phyloP scores from a whole-genome alignment of 2,888 invertebrate species.

The Heliconius hortense region DNA sequence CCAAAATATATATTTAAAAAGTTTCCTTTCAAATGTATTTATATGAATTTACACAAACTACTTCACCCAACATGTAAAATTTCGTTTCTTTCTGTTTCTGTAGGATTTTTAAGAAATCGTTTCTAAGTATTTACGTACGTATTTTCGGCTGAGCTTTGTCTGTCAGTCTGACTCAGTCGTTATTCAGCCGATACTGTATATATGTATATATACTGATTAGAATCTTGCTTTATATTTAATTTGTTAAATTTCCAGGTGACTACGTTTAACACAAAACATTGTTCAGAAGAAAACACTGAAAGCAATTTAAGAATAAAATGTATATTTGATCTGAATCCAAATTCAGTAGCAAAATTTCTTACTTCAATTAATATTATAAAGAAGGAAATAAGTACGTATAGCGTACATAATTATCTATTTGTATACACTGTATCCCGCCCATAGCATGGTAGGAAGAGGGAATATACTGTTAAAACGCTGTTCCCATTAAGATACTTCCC shows the following conservation, averaged over 20 bases:
- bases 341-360: slow-evolving; percentile 44
- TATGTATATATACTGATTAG: too few species aligned
- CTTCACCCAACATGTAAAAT: too few species aligned
- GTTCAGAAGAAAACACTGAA: background rate
- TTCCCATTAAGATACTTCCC: background rate
- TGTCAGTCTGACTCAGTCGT: too few species aligned
- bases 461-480: background rate
- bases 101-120: too few species aligned
- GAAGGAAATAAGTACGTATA: slow-evolving; percentile 42
- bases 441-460: too few species aligned
- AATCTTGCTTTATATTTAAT: background rate
- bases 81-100: too few species aligned
- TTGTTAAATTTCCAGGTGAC: slow-evolving; percentile 21
- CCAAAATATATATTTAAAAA: too few species aligned
- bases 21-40: background rate
- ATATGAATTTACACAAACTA: too few species aligned
- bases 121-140: too few species aligned
- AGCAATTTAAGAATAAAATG: slow-evolving; percentile 43
- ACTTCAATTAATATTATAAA: slow-evolving; percentile 40
- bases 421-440: too few species aligned
- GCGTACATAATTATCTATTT: background rate
- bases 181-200: too few species aligned
- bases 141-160: too few species aligned
- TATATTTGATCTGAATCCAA: slow-evolving; percentile 47
- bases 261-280: background rate